phyloP scores from a whole-genome alignment of 2,888 invertebrate species.

The Girardia tigrina region DNA sequence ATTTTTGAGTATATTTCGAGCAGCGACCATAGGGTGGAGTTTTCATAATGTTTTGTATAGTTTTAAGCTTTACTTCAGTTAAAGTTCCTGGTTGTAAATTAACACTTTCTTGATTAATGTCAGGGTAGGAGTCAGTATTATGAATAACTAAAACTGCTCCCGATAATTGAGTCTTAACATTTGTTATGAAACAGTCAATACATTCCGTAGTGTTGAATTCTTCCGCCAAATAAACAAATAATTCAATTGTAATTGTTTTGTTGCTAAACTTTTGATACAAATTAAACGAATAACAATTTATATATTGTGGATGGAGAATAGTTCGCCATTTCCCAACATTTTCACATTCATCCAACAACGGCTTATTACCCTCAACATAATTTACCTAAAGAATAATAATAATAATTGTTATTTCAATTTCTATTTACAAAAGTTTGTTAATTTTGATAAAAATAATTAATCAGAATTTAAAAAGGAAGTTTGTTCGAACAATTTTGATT shows the following conservation, averaged over 20 bases:
- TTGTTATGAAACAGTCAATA: slow-evolving; percentile 32
- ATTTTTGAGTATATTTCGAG: slow-evolving; percentile 31
- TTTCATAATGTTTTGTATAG: slow-evolving; percentile 33
- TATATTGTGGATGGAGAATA: slow-evolving; percentile 31
- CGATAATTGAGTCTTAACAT: slow-evolving; percentile 35
- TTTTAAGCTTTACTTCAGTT: slow-evolving; percentile 33
- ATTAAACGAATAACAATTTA: slow-evolving; percentile 34
- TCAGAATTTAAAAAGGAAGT: no score
- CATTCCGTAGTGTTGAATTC: slow-evolving; percentile 18
- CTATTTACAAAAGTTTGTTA: background rate
- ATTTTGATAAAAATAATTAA: no score
- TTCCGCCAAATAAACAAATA: slow-evolving; percentile 32
- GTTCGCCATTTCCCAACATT: slow-evolving; percentile 31
- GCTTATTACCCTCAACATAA: background rate
- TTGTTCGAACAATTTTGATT: no score
- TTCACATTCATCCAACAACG: background rate
- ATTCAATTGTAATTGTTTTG: slow-evolving; percentile 30
- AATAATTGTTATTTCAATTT: background rate
- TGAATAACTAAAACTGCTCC: slow-evolving; percentile 33
- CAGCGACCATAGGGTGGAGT: slow-evolving; percentile 35
- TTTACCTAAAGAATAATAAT: background rate
- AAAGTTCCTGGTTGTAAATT: slow-evolving; percentile 35
- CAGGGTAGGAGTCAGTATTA: slow-evolving; percentile 32
- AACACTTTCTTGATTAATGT: slow-evolving; percentile 35
- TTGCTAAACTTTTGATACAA: background rate